These are phyloP conservation scores for Euwallacea fornicatus DNA, from an alignment of 1,140 invertebrate species.

Conservation along the genomic window DNA sequence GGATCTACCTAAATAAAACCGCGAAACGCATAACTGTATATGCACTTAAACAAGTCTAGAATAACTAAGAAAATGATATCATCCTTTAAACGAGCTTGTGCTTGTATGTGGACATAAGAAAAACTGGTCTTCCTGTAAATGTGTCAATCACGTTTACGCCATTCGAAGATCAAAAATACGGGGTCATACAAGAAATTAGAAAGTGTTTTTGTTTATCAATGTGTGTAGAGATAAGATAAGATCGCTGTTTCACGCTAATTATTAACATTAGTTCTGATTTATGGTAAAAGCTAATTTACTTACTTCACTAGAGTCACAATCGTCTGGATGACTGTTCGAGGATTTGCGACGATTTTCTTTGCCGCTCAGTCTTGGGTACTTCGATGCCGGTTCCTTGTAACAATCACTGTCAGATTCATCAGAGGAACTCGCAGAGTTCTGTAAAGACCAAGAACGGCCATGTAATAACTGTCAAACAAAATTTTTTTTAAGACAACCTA, in stretches of 20 bases:
- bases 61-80: constrained; percentile 12
- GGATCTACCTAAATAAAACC: background rate
- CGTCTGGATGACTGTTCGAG: constrained; percentile 19
- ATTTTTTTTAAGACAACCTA: no score
- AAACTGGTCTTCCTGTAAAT: constrained; percentile 12
- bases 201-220: background rate
- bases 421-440: constrained; percentile 43
- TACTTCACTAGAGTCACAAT: constrained; percentile 38
- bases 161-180: background rate
- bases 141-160: constrained; percentile 6
- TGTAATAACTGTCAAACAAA: no score
- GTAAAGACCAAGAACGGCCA: constrained; percentile 21
- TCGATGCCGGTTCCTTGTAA: constrained; percentile 66
- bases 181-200: background rate
- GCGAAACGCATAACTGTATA: constrained; percentile 7
- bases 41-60: constrained; percentile 9
- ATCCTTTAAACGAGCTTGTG: constrained; percentile 8
- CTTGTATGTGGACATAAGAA: background rate
- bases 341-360: constrained; percentile 36
- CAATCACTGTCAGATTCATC: constrained; percentile 54
- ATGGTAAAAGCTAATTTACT: background rate
- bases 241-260: background rate
- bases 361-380: constrained; percentile 60
- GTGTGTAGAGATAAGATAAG: background rate
- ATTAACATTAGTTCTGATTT: background rate